Evolutionary conservation across 2,113 vertebrate species (phyloP).

Genomic region (Scopus umbretta): DNA sequence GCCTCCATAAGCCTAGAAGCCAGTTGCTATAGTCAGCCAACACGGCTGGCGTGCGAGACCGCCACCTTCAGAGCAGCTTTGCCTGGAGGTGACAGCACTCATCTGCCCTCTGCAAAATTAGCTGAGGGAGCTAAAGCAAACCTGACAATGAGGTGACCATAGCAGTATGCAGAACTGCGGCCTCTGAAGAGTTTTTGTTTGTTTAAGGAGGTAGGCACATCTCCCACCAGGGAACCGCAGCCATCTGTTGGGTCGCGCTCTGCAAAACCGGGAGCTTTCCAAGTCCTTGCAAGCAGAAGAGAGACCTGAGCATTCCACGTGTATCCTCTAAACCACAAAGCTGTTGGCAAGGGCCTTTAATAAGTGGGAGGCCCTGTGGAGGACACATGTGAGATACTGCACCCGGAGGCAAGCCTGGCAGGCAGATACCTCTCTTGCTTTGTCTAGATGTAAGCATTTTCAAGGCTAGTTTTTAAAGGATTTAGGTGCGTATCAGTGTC

Average conservation of each 20-base stretch:
- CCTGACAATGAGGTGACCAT: not conserved
- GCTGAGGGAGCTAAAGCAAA: not conserved
- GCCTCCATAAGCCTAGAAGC: not conserved
- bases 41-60: rapidly evolving
- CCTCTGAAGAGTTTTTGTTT: not conserved
- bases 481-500: not conserved
- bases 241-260: not conserved
- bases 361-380: not conserved
- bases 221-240: not conserved
- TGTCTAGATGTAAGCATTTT: not conserved
- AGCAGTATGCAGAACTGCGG: not conserved
- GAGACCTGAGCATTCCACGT: rapidly evolving
- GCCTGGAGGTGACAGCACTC: not conserved
- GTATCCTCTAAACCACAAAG: not conserved
- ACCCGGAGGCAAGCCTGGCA: not conserved
- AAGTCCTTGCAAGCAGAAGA: not conserved
- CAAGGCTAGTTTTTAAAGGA: not conserved
- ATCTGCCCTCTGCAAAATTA: not conserved
- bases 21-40: not conserved
- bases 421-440: not conserved
- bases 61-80: not conserved
- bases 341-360: not conserved
- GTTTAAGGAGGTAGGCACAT: not conserved
- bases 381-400: no score
- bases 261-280: not conserved